phyloP scores from a whole-genome alignment of 1,140 invertebrate genomes.

The Drosophila bipectinata region DNA sequence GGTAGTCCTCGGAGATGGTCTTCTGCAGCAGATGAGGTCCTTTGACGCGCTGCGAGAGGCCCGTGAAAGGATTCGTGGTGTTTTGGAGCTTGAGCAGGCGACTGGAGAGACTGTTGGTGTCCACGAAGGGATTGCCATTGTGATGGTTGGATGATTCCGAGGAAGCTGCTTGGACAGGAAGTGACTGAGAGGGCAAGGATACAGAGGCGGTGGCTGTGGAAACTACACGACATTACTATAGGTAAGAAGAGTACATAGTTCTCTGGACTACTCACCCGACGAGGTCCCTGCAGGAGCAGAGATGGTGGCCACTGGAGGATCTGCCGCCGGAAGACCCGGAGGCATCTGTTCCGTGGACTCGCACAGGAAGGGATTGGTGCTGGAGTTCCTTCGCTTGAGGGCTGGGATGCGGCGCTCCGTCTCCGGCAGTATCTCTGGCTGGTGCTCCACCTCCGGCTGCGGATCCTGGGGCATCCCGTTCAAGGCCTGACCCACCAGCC shows the following conservation, averaged over 20 bases:
- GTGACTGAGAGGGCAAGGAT: not conserved
- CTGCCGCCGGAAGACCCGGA: not conserved
- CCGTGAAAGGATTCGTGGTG: constrained; percentile 72
- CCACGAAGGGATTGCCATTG: constrained; percentile 69
- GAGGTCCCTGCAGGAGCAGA: not conserved
- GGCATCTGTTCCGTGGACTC: constrained; percentile 59
- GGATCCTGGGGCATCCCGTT: constrained; percentile 18
- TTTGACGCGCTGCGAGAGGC: constrained; percentile 68
- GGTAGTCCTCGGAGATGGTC: constrained; percentile 82
- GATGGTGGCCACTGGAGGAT: not conserved
- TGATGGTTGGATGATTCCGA: not conserved
- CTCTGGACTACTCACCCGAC: not conserved
- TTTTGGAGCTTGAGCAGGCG: constrained; percentile 58
- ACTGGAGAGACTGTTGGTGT: constrained; percentile 45
- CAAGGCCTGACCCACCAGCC: constrained; percentile 58
- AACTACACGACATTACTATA: not conserved
- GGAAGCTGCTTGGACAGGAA: not conserved
- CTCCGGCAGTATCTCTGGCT: not conserved
- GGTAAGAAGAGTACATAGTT: too few relatives aligned
- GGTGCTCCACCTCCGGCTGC: not conserved
- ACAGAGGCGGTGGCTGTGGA: not conserved
- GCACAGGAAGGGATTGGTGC: constrained; percentile 80
- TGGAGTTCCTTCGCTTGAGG: constrained; percentile 69
- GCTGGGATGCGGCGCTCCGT: constrained; percentile 26
- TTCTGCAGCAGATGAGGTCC: constrained; percentile 80